Conservation (phyloP, 2,797 vertebrate species). For the Melanotaenia pygmaea region DNA sequence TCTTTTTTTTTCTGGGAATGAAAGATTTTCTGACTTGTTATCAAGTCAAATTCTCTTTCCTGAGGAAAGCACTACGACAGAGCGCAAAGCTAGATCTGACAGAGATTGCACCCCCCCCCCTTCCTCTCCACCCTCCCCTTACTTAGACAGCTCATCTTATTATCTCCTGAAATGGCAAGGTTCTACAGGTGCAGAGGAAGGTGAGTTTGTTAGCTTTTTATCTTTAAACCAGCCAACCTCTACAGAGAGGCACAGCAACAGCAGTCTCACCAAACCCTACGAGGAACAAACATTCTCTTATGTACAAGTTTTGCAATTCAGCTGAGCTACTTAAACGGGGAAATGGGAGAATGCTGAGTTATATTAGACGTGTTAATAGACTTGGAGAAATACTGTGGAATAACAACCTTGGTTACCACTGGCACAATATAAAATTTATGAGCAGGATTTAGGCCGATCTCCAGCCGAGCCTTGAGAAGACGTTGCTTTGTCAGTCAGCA, state of each 20-base stretch:
- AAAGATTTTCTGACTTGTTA: conserved; percentile 68
- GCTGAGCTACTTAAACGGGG: conserved; percentile 55
- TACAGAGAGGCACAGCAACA: conserved; percentile 55
- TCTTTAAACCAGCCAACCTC: conserved; percentile 72
- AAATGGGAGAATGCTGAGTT: conserved; percentile 65
- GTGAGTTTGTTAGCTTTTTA: conserved; percentile 67
- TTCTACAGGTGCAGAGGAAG: conserved; percentile 77
- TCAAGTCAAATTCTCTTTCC: conserved; percentile 69
- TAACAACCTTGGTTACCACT: conserved; percentile 81
- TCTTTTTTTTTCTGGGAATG: conserved; percentile 56
- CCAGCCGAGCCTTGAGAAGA: conserved; percentile 78
- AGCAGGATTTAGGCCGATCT: conserved; percentile 78
- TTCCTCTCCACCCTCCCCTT: conserved; percentile 18
- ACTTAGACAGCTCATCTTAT: conserved; percentile 72
- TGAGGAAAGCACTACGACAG: conserved; percentile 68
- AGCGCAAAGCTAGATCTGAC: conserved; percentile 64
- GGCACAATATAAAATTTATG: conserved; percentile 84
- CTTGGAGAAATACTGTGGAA: conserved; percentile 67
- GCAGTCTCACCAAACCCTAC: conserved; percentile 66
- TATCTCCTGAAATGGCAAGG: conserved; percentile 75
- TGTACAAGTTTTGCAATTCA: conserved; percentile 65
- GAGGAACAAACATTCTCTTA: conserved; percentile 71
- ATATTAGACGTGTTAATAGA: conserved; percentile 78
- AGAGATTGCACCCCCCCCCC: conserved; percentile 29
- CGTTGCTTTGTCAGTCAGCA: conserved; percentile 78